Base-by-base conservation (phyloP, 2,113 vertebrate genomes). In the Ailurus styani region DNA sequence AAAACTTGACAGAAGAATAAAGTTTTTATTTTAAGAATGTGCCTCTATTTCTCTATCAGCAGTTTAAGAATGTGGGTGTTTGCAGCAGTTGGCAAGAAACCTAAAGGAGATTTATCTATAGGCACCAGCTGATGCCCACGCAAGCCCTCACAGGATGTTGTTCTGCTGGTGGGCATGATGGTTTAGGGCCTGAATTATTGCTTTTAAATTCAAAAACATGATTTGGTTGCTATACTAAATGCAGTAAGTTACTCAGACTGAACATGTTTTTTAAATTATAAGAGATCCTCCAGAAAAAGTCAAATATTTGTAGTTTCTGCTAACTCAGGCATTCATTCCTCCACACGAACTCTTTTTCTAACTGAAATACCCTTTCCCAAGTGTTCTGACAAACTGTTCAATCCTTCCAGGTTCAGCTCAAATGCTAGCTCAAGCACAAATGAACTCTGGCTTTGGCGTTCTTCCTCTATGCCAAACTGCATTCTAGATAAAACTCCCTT, bases 251-350 rank as follows among this genome's bases (percentile, higher is more conserved):
- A 73, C 84, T 87, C 17, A 42, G 50, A 78, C 52, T 20, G 54
- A 95, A 72, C 23, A 83, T 17, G 50, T 47, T 97, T 96, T 93
- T 93, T 50, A 90, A 92, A 97, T 96, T 47, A n/a, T 37, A 90
- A 97, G 52, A 50, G 66, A 90, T 55, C 21, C 37, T 96, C 31
- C 13, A 31, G 50, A 29, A 78, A 93, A 96, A 86, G 21, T 85
- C n/a, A 87, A 81, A 90, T 78, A 93, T 88, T 93, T 82, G 42
- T 72, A 83, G 72, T 90, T 97, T 95, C 54, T 97, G 85, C 93
- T 94, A 88, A 88, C 52, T 85, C 70, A 78, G 34, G 45, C n/a
- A 77, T 66, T 73, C 50, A 57, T 75, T 84, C 21, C 54, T 87
- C 72, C 45, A 85, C 25, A 50, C 25, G 78, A 93, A 88, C 5